A percentile compares a stretch with the other conserved stretches of the same genome.
phyloP scores from a whole-genome alignment of 2,113 vertebrate species.

The Grallaria varia region DNA sequence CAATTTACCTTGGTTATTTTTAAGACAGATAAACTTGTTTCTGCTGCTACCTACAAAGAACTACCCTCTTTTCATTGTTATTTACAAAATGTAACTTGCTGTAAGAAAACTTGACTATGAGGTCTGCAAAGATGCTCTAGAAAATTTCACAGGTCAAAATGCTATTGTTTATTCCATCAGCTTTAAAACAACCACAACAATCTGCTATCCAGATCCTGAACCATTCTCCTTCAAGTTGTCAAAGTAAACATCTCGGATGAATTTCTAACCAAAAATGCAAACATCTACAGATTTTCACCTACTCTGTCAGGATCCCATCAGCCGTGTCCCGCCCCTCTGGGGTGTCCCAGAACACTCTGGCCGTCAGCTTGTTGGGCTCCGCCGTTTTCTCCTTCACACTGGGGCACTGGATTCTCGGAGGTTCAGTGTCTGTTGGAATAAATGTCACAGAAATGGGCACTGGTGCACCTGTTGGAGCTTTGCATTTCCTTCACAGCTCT shows the following conservation, averaged over 20 bases:
- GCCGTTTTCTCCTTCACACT: conserved; percentile 91
- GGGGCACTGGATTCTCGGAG: conserved; percentile 93
- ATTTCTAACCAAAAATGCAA: not conserved
- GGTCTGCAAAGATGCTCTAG: not conserved
- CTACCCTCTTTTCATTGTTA: not conserved
- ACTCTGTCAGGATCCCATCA: conserved; percentile 98
- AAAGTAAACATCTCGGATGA: not conserved
- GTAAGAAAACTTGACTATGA: not conserved
- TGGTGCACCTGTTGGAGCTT: not conserved
- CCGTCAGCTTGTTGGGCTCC: conserved; percentile 91
- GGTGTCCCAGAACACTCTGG: conserved; percentile 93
- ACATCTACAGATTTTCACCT: conserved; percentile 35
- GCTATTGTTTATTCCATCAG: not conserved
- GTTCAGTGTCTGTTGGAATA: conserved; percentile 82
- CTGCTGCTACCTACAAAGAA: not conserved
- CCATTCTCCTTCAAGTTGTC: not conserved
- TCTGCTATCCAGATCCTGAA: not conserved
- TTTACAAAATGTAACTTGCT: not conserved
- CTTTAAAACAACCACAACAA: not conserved
- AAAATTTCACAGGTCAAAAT: not conserved
- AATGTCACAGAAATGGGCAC: not conserved
- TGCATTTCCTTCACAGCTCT: not conserved
- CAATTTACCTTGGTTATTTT: not conserved
- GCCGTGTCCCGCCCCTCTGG: conserved; percentile 94
- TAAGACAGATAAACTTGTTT: not conserved